A percentile compares a stretch with the other conserved stretches of the same genome.
phyloP scores from a whole-genome alignment of 23 tunicate genomes.

The Phallusia fumigata region DNA sequence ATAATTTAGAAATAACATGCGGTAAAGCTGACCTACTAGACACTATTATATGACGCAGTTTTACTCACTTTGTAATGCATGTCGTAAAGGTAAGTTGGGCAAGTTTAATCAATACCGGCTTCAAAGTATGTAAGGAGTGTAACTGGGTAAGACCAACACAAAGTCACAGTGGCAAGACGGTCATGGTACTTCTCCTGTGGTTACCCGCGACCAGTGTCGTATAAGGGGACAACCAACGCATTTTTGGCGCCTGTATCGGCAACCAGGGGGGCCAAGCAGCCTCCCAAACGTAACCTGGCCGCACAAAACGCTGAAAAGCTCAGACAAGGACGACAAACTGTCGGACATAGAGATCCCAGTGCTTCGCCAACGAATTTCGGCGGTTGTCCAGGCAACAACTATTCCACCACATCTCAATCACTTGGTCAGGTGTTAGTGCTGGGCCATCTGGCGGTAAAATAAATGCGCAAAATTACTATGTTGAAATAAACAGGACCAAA shows the following conservation, averaged over 20 bases:
- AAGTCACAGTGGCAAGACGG: too few species aligned
- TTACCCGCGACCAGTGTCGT: conserved; percentile 66
- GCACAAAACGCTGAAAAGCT: conserved; percentile 48
- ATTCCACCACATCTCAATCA: conserved; percentile 49
- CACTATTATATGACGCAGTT: too few species aligned
- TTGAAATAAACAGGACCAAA: conserved; percentile 49
- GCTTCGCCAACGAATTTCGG: background rate
- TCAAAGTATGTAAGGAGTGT: too few species aligned
- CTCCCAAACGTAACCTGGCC: conserved; percentile 31
- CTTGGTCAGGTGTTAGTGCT: conserved; percentile 44
- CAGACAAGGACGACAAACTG: conserved; percentile 54
- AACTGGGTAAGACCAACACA: too few species aligned
- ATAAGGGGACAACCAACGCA: conserved; percentile 57
- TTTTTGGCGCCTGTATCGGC: conserved; percentile 49
- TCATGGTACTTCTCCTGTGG: too few species aligned
- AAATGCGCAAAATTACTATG: background rate
- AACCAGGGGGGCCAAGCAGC: conserved; percentile 48
- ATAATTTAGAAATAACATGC: too few species aligned
- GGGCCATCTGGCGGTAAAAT: conserved; percentile 29
- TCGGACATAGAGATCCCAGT: conserved; percentile 35
- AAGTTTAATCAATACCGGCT: too few species aligned
- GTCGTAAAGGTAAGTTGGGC: too few species aligned
- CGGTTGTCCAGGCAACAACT: conserved; percentile 15
- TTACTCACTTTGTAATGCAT: too few species aligned
- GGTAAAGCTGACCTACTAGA: too few species aligned